Conservation (phyloP, 2,113 vertebrate genomes). For the Austrofundulus limnaeus region DNA sequence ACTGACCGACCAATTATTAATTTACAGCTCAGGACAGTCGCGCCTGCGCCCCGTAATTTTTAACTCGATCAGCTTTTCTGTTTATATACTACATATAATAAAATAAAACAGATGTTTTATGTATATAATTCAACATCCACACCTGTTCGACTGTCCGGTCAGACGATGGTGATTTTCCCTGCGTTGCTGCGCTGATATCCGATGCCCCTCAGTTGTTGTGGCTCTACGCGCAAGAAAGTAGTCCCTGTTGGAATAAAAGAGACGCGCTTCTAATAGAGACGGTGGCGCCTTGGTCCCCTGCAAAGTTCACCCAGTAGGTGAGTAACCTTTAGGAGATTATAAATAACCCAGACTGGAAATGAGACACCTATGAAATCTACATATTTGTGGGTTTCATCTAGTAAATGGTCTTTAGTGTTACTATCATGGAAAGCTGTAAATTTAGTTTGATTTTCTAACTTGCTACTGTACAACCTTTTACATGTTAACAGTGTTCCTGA, state of each 20-base stretch:
- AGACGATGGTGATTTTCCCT: not conserved
- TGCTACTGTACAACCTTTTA: no score
- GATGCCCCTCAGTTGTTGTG: constrained; percentile 13
- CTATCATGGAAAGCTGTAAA: no score
- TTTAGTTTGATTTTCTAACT: not conserved
- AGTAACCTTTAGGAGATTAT: constrained; percentile 34
- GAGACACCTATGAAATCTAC: no score
- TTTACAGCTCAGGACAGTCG: no score
- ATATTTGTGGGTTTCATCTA: no score
- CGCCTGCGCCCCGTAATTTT: constrained; percentile 16
- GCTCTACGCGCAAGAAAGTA: constrained; percentile 66
- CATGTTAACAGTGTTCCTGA: no score
- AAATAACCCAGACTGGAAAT: no score
- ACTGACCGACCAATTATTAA: no score
- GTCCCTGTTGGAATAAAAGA: constrained; percentile 70
- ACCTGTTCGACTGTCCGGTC: no score
- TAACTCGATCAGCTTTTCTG: not conserved
- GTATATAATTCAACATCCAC: not conserved
- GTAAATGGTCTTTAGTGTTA: not conserved
- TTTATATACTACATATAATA: not conserved
- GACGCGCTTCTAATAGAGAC: constrained; percentile 1
- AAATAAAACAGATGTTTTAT: not conserved
- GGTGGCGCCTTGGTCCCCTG: constrained; percentile 57
- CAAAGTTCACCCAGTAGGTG: constrained; percentile 69
- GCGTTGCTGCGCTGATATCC: constrained; percentile 26